Evolutionary conservation across 2,113 vertebrate genomes (phyloP).

Genomic region (Ginglymostoma cirratum): DNA sequence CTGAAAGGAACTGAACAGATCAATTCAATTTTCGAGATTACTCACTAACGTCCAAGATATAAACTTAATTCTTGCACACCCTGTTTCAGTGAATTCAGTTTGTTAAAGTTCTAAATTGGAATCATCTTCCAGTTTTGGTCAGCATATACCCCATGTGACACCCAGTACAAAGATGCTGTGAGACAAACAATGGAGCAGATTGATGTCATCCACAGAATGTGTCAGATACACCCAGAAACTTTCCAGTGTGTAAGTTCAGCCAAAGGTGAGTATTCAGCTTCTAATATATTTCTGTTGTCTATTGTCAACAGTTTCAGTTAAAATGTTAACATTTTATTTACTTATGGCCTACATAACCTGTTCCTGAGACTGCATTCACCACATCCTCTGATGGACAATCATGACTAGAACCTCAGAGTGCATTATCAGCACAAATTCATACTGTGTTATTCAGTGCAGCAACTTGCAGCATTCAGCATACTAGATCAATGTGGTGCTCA

Average conservation of each 20-base stretch:
- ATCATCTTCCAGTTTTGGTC: conserved; percentile 77
- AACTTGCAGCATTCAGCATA: not conserved
- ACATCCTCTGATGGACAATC: not conserved
- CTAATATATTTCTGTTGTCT: not conserved
- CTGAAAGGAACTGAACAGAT: not conserved
- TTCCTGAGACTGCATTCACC: not conserved
- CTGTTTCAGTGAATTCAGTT: not conserved
- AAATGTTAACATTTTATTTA: not conserved
- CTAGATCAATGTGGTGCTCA: not conserved
- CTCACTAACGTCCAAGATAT: not conserved
- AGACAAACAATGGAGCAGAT: conserved; percentile 87
- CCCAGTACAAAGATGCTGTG: conserved; percentile 81
- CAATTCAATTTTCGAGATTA: not conserved
- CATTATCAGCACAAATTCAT: not conserved
- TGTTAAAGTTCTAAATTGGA: not conserved
- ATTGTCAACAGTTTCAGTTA: not conserved
- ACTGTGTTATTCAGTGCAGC: too few species aligned
- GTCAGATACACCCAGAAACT: conserved; percentile 63
- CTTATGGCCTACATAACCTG: not conserved
- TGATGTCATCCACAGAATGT: conserved; percentile 80
- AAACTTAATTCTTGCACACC: not conserved
- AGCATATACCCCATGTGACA: conserved; percentile 70
- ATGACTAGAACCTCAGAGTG: not conserved
- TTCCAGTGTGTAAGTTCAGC: conserved; percentile 66
- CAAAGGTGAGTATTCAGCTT: conserved; percentile 51